Base-by-base conservation (phyloP, 2,888 invertebrate species). In the Synanthedon myopaeformis region DNA sequence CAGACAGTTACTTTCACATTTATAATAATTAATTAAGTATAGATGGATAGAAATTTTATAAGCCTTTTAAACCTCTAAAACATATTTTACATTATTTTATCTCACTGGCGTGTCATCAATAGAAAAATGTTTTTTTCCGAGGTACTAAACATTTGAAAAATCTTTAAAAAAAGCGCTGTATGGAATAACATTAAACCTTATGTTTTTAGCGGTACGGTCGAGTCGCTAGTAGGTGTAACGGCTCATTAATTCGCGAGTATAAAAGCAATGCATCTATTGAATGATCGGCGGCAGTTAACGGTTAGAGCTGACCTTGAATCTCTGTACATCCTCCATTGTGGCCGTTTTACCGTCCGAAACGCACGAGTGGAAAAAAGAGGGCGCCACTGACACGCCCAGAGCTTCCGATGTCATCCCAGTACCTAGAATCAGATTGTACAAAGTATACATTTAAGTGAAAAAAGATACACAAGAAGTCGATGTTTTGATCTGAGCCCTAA, bases 361-460 rank as follows among this genome's bases (percentile, higher is more conserved):
- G 88, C 97, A 97, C 63, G 96, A 95, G 84, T 97, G 97, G 89
- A 98, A 97, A 83, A 98, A 96, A 66, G 96, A 97, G 19, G 97
- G 97, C 53, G 97, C 97, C 52, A 97, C 97, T 48, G 96, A 96
- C 69, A 98, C 97, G 59, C 97, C 97, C 63, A 98, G 89, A 49
- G 97, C 97, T 86, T 97, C 97, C 65, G 96, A 95, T 64, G 95
- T 95, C 97, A 97, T 97, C 65, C 96, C 96, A 54, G 96, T 96
- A 68, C 93, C 92, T 87, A 71, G 48, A 70, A 72, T 10, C 35
- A 35, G 10, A 35, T 35, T 35, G 35, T 35, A 10, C 35, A 10
- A 28, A 28, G 6, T 28, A 64, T 57, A 63, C 61, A 57, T 53
- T 53, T 56, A 56, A 41, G 28, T 6, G 6, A 28, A 28, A 19